Percentiles rank a stretch among this genome's conserved stretches.
phyloP scores from a whole-genome alignment of 2,888 invertebrate genomes.

The Gastracanthus pulcherrimus region DNA sequence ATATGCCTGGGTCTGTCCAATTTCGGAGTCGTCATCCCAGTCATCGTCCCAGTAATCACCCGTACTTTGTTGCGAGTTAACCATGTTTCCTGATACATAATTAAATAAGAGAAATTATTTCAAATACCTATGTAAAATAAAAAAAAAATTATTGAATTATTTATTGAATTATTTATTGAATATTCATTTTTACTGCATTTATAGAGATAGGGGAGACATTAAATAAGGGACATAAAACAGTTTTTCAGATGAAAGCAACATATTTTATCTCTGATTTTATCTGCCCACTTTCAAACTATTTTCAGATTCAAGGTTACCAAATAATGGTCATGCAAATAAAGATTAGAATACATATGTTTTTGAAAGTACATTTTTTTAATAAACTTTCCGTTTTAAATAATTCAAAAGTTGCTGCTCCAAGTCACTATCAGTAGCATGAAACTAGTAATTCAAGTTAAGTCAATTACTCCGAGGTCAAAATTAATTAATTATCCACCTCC shows the following conservation, averaged over 20 bases:
- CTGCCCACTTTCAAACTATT: constrained; percentile 4
- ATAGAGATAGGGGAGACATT: no score
- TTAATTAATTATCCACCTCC: not conserved
- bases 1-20: constrained; percentile 80
- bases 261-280: constrained; percentile 18
- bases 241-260: not conserved
- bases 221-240: not conserved
- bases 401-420: not conserved
- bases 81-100: constrained; percentile 21
- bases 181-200: no score
- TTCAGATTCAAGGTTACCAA: constrained; percentile 26
- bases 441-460: not conserved
- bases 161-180: no score
- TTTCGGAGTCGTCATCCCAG: constrained; percentile 92
- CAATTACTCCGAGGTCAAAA: constrained; percentile 1
- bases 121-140: not conserved
- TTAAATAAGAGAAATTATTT: not conserved
- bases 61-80: constrained; percentile 78
- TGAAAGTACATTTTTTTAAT: not conserved
- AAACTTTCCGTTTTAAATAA: not conserved
- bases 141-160: not conserved
- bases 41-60: constrained; percentile 91
- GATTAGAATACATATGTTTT: not conserved
- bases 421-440: not conserved
- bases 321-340: constrained; percentile 13